phyloP scores from a whole-genome alignment of 2,113 vertebrate genomes.

The Hypanus sabinus region DNA sequence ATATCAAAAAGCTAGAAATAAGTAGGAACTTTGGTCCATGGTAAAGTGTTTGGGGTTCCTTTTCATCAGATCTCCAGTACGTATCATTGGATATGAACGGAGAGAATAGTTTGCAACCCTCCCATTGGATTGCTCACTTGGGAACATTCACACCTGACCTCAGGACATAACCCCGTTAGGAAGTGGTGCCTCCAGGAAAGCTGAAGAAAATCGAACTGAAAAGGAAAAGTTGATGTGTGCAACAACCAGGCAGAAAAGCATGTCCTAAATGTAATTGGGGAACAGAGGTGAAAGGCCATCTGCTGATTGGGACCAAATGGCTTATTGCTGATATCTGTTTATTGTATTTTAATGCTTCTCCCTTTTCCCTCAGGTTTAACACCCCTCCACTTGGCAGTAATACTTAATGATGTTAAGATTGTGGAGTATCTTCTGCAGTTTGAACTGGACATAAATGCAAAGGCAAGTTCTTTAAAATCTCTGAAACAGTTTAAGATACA shows the following conservation, averaged over 20 bases:
- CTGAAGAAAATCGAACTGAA: not conserved
- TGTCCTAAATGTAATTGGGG: not conserved
- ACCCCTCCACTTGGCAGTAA: conserved; percentile 50
- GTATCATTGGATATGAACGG: too few relatives aligned
- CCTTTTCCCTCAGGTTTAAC: conserved; percentile 30
- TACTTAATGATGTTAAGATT: conserved; percentile 54
- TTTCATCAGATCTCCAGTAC: not conserved
- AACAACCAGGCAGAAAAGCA: not conserved
- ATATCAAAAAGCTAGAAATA: too few relatives aligned
- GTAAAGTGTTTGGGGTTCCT: not conserved
- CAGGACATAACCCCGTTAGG: not conserved
- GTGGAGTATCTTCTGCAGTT: conserved; percentile 53
- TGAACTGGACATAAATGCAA: conserved; percentile 59
- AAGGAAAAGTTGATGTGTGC: not conserved
- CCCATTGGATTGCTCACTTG: not conserved
- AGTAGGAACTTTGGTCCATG: not conserved
- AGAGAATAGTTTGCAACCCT: not conserved
- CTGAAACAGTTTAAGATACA: not conserved
- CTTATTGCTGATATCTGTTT: too few relatives aligned
- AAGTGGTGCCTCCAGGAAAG: not conserved
- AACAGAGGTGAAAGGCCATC: too few relatives aligned
- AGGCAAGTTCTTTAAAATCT: conserved; percentile 48
- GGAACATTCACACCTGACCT: too few relatives aligned
- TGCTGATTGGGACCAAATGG: too few relatives aligned
- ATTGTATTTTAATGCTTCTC: not conserved